phyloP scores from a whole-genome alignment of 1,140 invertebrate genomes.

The Drosophila baimaii region DNA sequence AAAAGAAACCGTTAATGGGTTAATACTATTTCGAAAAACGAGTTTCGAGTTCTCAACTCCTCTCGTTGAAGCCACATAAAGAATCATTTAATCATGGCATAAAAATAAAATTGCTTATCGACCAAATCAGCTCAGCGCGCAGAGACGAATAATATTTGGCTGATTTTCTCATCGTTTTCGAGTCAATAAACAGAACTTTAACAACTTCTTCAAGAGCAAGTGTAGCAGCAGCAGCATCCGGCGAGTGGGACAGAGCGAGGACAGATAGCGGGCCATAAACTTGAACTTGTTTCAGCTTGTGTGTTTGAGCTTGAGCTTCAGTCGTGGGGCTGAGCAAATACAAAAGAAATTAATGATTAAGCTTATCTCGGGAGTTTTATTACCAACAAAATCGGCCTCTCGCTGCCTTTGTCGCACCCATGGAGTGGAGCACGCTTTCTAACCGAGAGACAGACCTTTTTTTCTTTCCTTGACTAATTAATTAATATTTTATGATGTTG shows the following conservation, averaged over 20 bases:
- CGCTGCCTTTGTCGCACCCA: conserved; percentile 15
- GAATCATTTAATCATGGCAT: conserved; percentile 70
- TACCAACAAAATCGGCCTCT: conserved; percentile 47
- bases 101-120: conserved; percentile 74
- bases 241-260: conserved; percentile 4
- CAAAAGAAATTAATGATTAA: conserved; percentile 75
- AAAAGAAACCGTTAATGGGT: conserved; percentile 48
- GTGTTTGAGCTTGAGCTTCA: conserved; percentile 5
- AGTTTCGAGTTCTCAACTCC: conserved; percentile 46
- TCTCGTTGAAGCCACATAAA: conserved; percentile 43
- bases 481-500: conserved; percentile 82
- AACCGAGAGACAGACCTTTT: conserved; percentile 49
- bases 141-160: conserved; percentile 25
- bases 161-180: conserved; percentile 71
- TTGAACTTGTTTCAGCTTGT: conserved; percentile 69
- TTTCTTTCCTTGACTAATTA: conserved; percentile 68
- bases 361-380: conserved; percentile 70
- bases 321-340: conserved; percentile 66
- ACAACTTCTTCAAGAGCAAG: conserved; percentile 75
- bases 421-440: conserved; percentile 65
- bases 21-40: conserved; percentile 42
- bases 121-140: conserved; percentile 47
- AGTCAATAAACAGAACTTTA: conserved; percentile 73
- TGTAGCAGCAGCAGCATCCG: conserved; percentile 9
- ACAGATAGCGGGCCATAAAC: conserved; percentile 62